Base-by-base conservation (phyloP, 2,888 invertebrate genomes). In the Folsomia manolachei region DNA sequence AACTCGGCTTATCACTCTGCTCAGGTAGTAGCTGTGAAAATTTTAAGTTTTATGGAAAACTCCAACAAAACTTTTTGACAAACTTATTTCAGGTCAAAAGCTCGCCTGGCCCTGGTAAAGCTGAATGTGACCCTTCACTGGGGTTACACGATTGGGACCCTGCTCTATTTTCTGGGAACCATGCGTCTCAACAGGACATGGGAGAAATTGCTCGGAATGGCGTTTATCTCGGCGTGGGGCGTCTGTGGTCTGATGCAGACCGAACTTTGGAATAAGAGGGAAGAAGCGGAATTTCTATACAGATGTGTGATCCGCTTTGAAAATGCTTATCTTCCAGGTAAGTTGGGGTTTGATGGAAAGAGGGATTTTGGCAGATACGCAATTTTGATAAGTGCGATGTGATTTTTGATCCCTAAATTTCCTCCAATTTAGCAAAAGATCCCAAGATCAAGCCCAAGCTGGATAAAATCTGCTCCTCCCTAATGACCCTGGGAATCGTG, bases 231-330 rank as follows among this genome's bases (percentile, higher is more conserved):
- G 56, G 56, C 56, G 18, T 56, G 56, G 56, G 56, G 56, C 7
- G 56, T 56, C n/a, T 56, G 56, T n/a, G 56, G 11, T 7, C 19
- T 56, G 56, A 56, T 56, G 56, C 56, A 56, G n/a, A 56, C 56
- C 4, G 56, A 56, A 56, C 56, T 56, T 56, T 56, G 56, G 56
- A 21, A 18, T 4, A 18, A 56, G 18, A 18, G 56, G 21, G 19
- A 56, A 19, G 56, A 56, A 56, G 19, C 56, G 19, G 56, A 19
- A 21, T 21, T 19, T 7, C 56, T 56, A 7, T 56, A 14, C 21
- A 18, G 19, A 21, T 56, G 11, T 19, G 19, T 56, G 11, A 18
- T 56, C 19, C 4, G n/a, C n/a, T 56, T 56, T n/a, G 56, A 56
- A 21, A 21, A 56, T 56, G 4, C 7, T 7, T 56, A 56, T 21